Evolutionary conservation across 2,888 invertebrate species (phyloP), one percentile per base, ranked within the genome.

Genomic region (Heliothis peltigera): DNA sequence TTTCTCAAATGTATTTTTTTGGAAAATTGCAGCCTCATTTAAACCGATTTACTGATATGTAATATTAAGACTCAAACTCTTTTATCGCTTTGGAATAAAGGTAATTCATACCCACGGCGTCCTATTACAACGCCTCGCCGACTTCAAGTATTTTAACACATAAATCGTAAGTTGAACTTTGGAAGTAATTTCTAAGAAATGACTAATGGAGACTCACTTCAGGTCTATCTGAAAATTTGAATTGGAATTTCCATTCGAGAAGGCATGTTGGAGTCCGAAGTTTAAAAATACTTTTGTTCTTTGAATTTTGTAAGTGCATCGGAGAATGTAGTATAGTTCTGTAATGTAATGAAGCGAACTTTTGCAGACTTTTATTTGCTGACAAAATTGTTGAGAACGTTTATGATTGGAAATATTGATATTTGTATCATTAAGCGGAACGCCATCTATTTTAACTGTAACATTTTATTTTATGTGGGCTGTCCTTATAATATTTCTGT

Each of bases 141-240:
- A 79, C 67, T 83, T 77, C 70, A 75, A 80, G 79, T 80, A 80
- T 82, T 85, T 80, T 65, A 80, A 79, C 77, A 76, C 80, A 82
- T 80, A 85, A 85, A 87, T 85, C 79, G 77, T 76, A 73, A 80
- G 75, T 83, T 84, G 68, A 78, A 82, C 80, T 87, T 82, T 75
- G 57, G 61, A 79, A 81, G 78, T 82, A 76, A 84, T 83, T 84
- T 87, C 75, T 80, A 79, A 79, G 82, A 80, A 81, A 80, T 84
- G 80, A 83, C 77, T 83, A 80, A 84, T 81, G 74, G 76, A 66
- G 67, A 76, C 74, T 72, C 69, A 62, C 65, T 77, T 73, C 61
- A 59, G 55, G 55, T 63, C 58, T 74, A 64, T 75, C 79, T 74
- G 66, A 73, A 77, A 73, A 64, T 81, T 83, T 70, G 60, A 79